Evolutionary conservation across 2,888 invertebrate genomes (phyloP).

Genomic region (Vesta saturnalis): DNA sequence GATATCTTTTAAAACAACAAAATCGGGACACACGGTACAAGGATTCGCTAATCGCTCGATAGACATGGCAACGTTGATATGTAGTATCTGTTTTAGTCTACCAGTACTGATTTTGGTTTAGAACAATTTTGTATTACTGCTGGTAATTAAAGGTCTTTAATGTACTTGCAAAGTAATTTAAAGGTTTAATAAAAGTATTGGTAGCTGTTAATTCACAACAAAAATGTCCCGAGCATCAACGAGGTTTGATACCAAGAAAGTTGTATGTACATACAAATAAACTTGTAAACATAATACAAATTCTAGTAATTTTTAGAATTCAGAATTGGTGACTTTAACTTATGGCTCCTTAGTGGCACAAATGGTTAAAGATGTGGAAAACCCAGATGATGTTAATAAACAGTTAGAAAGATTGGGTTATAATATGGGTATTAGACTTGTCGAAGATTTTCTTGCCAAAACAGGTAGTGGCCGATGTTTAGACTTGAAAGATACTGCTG

Average conservation of each 20-base stretch:
- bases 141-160: too few species aligned
- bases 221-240: slow-evolving; percentile 77
- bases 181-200: too few species aligned
- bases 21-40: too few species aligned
- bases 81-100: too few species aligned
- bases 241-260: slow-evolving; percentile 80
- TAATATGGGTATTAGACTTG: slow-evolving; percentile 96
- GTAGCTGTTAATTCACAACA: too few species aligned
- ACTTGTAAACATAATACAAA: not conserved
- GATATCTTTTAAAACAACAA: too few species aligned
- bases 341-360: slow-evolving; percentile 98
- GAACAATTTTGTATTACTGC: too few species aligned
- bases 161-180: too few species aligned
- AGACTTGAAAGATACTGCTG: slow-evolving; percentile 97
- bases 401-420: slow-evolving; percentile 96
- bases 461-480: slow-evolving; percentile 90
- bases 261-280: slow-evolving; percentile 66
- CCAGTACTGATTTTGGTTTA: too few species aligned
- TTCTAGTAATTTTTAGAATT: slow-evolving; percentile 77
- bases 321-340: slow-evolving; percentile 95
- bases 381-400: slow-evolving; percentile 97
- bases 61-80: too few species aligned
- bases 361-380: slow-evolving; percentile 95
- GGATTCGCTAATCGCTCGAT: too few species aligned
- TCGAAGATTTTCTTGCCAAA: slow-evolving; percentile 97